A percentile compares a stretch with the other conserved stretches of the same genome.
Conservation (phyloP, 2,888 invertebrate species). For the Idaea biselata region DNA sequence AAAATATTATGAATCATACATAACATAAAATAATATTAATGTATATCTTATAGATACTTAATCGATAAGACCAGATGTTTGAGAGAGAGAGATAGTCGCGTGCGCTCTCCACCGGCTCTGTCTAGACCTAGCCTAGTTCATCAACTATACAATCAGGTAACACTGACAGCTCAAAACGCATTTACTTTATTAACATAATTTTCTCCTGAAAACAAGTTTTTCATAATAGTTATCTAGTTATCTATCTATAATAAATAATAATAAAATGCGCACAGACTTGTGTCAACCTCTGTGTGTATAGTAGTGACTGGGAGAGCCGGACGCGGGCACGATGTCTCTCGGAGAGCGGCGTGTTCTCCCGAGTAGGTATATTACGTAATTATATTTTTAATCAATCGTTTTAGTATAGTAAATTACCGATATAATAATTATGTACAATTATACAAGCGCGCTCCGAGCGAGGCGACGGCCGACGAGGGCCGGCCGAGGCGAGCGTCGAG, state of each 20-base stretch:
- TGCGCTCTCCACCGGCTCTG: constrained; percentile 2
- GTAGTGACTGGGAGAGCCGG: background rate
- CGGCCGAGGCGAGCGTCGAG: background rate
- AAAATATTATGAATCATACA: background rate
- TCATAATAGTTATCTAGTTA: too few relatives aligned
- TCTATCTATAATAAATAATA: too few relatives aligned
- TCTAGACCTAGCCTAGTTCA: background rate
- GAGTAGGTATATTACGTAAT: constrained; percentile 23
- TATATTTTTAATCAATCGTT: constrained; percentile 30
- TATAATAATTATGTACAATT: constrained; percentile 11
- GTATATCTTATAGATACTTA: background rate
- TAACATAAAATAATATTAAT: background rate
- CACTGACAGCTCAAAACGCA: too few relatives aligned
- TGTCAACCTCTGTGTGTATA: too few relatives aligned
- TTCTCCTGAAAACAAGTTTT: too few relatives aligned
- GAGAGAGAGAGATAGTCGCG: background rate
- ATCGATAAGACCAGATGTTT: background rate
- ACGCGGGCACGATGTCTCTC: background rate
- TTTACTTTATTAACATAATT: too few relatives aligned
- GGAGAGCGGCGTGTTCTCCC: background rate
- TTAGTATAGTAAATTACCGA: constrained; percentile 23
- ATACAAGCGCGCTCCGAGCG: background rate
- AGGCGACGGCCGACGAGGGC: constrained; percentile 10
- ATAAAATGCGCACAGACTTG: too few relatives aligned
- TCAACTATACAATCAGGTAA: too few relatives aligned